Percentiles rank a stretch among this genome's conserved stretches.
phyloP scores from a whole-genome alignment of 2,888 invertebrate genomes.

The Venusia cambrica region DNA sequence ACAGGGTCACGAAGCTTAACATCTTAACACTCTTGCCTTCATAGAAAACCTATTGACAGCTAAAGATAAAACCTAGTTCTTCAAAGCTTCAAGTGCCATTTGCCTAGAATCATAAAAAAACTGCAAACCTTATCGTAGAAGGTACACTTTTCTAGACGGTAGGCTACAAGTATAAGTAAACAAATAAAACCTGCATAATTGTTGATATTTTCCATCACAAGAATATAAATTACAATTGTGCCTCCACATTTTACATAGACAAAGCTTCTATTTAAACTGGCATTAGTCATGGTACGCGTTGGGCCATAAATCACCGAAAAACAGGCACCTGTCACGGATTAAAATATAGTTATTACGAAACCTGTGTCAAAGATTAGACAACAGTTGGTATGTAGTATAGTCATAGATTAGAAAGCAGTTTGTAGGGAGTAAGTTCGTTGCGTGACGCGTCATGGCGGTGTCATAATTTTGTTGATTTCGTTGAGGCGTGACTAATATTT shows the following conservation, averaged over 20 bases:
- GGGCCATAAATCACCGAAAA: conserved; percentile 74
- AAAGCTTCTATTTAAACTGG: conserved; percentile 49
- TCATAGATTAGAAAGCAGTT: conserved; percentile 12
- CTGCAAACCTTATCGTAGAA: no score
- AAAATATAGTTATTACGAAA: conserved; percentile 15
- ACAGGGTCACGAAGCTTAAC: no score
- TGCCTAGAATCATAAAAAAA: no score
- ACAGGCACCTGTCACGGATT: conserved; percentile 46
- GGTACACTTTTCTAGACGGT: no score
- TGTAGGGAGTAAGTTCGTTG: conserved; percentile 23
- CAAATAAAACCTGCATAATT: conserved; percentile 15
- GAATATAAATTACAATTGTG: conserved; percentile 37
- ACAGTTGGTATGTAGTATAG: conserved; percentile 4
- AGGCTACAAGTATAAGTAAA: conserved; percentile 1
- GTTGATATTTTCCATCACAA: conserved; percentile 14
- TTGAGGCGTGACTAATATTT: conserved; percentile 64
- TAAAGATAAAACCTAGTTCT: no score
- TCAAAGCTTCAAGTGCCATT: no score
- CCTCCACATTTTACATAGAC: conserved; percentile 40
- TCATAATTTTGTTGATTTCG: conserved; percentile 73
- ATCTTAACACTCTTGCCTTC: no score
- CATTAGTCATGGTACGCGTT: conserved; percentile 68
- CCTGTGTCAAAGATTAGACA: conserved; percentile 10
- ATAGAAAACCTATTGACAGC: no score
- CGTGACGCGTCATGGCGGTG: conserved; percentile 59